Evolutionary conservation across 2,888 invertebrate species (phyloP), one percentile per base, ranked within the genome.

Genomic region (Byasa hedistus): DNA sequence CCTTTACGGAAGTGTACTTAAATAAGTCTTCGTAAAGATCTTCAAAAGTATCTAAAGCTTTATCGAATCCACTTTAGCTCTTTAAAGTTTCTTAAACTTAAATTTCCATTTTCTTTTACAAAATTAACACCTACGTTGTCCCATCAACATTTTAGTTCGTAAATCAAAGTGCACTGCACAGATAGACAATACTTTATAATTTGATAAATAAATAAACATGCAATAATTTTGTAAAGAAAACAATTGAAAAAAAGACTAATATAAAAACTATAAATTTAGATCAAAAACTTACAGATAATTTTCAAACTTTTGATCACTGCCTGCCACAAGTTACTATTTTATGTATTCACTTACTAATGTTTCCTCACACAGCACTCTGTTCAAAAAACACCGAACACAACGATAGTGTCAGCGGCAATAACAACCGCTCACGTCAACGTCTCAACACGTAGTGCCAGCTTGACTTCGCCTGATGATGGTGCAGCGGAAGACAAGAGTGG

Each of bases 401-500:
- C 57, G 57, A 52, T n/a, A 17, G 60, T 61, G 72, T 71, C 72
- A 73, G 75, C 79, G 74, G 73, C 69, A 73, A 73, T 75, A 77
- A 78, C 82, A 79, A 79, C 84, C 85, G 81, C 76, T 75, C 79
- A 68, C 73, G 75, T 66, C 76, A 82, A 82, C 82, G 86, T 78
- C 79, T 80, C 72, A 83, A 82, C 86, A 82, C 83, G 79, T 84
- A 89, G 85, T 90, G 89, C 82, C 81, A 69, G 78, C 82, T 80
- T 79, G 84, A 85, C 83, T 83, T 82, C 68, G 79, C 82, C 79
- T 80, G 85, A 85, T 84, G 86, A 85, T 85, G 87, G 84, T 76
- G 75, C 77, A 74, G 80, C 80, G 79, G 79, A 82, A 83, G 84
- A 83, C 83, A 80, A 75, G 79, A 78, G 83, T 69, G 72, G 70